Evolutionary conservation across 2,888 invertebrate genomes (phyloP), one percentile per base, ranked within the genome.

Genomic region (Zaprionus lineosus): DNA sequence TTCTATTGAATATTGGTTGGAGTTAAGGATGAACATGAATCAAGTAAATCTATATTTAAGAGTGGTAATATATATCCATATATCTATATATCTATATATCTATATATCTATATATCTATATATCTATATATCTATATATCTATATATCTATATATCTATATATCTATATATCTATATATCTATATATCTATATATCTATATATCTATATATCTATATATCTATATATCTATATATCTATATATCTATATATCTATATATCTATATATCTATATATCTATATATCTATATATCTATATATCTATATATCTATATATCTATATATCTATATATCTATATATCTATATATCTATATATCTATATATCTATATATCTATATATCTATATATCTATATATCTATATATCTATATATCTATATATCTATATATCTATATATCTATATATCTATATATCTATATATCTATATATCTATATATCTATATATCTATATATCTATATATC

Each of bases 61-160:
- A 16, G 29, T 58, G 33, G 29, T 19, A 6, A 34, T 40, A n/a
- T 16, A n/a, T 24, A 19, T 4, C 16, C 5, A 46, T 24, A 15
- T n/a, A 16, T n/a, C 15, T 41, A 21, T 9, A 11, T 2, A 24
- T 19, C 7, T 1, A 5, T 33, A 15, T 37, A 9, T 50, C 6
- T 29, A 34, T 26, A 26, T 15, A 15, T 16, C 16, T 24, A 34
- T 21, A 28, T 11, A 2, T 15, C 29, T 21, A 36, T 58, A 26
- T 40, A 26, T 7, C 28, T 40, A n/a, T 16, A n/a, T 24, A 19
- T 4, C 16, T 7, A 46, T 24, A 15, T n/a, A 16, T n/a, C 15
- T 41, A 21, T 9, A 11, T 2, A 24, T 19, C 7, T 1, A 5
- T 33, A 15, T 37, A 9, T 50, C 6, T 29, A 34, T 26, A 26